Percentiles rank a stretch among this genome's conserved stretches.
Conservation (phyloP, 2,113 vertebrate genomes). For the Malaclemys terrapin region DNA sequence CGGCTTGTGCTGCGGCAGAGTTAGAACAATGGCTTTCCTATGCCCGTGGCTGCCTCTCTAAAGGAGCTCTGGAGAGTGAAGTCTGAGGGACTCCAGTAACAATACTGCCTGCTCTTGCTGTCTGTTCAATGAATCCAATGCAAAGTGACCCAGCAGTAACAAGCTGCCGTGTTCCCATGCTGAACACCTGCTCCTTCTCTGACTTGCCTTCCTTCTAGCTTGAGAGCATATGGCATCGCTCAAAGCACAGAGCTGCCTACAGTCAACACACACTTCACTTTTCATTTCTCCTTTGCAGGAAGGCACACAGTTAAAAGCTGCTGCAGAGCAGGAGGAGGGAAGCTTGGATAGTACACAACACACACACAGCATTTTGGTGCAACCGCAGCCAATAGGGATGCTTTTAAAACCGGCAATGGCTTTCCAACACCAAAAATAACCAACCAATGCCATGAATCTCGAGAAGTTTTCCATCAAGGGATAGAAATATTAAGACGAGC, state of each 20-base stretch:
- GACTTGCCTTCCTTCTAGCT: background rate
- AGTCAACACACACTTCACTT: accelerated
- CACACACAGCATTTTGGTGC: background rate
- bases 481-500: background rate
- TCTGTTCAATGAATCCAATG: background rate
- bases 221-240: background rate
- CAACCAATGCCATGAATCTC: background rate
- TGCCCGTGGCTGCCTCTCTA: background rate
- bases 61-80: accelerated
- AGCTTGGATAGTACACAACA: background rate
- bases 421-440: background rate
- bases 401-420: background rate
- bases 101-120: background rate
- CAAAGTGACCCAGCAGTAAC: background rate
- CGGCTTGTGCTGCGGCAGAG: accelerated
- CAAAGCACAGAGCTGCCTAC: background rate
- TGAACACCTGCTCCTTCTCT: background rate
- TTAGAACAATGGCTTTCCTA: background rate
- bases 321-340: accelerated
- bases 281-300: accelerated
- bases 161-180: background rate
- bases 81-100: background rate
- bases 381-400: background rate
- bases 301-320: background rate
- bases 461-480: background rate